These are phyloP conservation scores for Channa striata DNA, from an alignment of 2,797 vertebrate species.

Conservation along the genomic window DNA sequence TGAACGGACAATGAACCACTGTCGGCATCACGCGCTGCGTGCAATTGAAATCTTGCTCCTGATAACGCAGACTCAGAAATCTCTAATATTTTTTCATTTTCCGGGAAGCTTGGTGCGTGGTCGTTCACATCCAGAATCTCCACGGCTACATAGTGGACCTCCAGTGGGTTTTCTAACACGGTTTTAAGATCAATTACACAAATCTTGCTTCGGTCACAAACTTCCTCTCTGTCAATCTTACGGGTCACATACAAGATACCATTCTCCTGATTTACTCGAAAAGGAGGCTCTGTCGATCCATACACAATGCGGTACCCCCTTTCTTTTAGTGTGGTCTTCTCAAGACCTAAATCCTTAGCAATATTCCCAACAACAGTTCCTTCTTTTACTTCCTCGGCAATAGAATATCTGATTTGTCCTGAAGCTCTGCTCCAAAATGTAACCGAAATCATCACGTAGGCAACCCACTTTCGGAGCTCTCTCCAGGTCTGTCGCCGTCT, in stretches of 20 bases:
- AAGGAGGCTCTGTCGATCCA: constrained; percentile 65
- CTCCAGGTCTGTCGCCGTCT: constrained; percentile 36
- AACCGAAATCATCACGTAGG: constrained; percentile 23
- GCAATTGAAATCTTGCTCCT: constrained; percentile 77
- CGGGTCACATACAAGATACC: constrained; percentile 82
- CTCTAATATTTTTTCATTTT: constrained; percentile 43
- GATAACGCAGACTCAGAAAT: constrained; percentile 66
- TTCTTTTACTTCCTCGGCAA: constrained; percentile 82
- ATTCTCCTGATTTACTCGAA: constrained; percentile 82
- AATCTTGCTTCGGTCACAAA: constrained; percentile 75
- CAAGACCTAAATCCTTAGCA: constrained; percentile 85
- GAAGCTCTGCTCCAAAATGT: constrained; percentile 40
- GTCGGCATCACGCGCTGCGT: constrained; percentile 82
- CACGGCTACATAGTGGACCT: constrained; percentile 81
- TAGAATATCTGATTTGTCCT: constrained; percentile 78
- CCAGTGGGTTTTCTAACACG: constrained; percentile 81
- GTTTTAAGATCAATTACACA: constrained; percentile 83
- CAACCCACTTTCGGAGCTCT: constrained; percentile 15
- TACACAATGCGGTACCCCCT: constrained; percentile 81
- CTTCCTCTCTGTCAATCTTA: constrained; percentile 80
- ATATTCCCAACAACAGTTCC: constrained; percentile 85
- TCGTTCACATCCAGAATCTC: constrained; percentile 85
- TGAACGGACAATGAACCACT: constrained; percentile 78
- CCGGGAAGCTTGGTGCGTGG: constrained; percentile 71
- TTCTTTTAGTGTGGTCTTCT: constrained; percentile 70